Percentiles rank a stretch among this genome's conserved stretches.
These are phyloP conservation scores for Remorina albescens DNA, from an alignment of 2,797 vertebrate species.

Conservation along the genomic window DNA sequence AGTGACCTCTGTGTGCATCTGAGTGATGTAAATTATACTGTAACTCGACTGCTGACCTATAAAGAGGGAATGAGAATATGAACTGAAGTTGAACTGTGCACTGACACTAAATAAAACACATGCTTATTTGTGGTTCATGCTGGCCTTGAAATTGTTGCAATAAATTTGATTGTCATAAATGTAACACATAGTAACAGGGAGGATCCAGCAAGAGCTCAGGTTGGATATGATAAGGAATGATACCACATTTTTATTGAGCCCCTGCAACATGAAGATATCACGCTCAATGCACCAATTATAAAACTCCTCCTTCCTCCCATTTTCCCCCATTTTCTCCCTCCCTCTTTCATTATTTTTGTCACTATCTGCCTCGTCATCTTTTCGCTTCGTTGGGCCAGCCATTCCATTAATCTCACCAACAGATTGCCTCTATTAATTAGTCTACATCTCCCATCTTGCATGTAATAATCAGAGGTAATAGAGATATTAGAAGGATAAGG, in stretches of 20 bases:
- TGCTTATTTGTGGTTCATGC: slow-evolving; percentile 10
- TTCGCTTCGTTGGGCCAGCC: slow-evolving; percentile 57
- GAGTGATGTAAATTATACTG: slow-evolving; percentile 19
- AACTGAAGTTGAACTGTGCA: slow-evolving; percentile 13
- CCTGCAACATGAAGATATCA: slow-evolving; percentile 29
- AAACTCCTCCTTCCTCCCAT: slow-evolving; percentile 4
- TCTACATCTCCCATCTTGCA: slow-evolving; percentile 70
- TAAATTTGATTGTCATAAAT: slow-evolving; percentile 1
- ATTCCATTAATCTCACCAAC: slow-evolving; percentile 76
- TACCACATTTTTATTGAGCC: not conserved
- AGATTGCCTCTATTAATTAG: slow-evolving; percentile 81
- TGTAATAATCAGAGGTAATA: slow-evolving; percentile 77
- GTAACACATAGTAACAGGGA: not conserved
- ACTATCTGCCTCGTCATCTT: slow-evolving; percentile 66
- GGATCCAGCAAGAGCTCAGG: not conserved
- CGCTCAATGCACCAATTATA: slow-evolving; percentile 15
- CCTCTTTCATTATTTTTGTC: slow-evolving; percentile 54
- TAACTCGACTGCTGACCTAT: slow-evolving; percentile 14
- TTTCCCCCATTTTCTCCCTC: slow-evolving; percentile 4
- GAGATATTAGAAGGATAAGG: slow-evolving; percentile 75
- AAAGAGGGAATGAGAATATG: slow-evolving; percentile 28
- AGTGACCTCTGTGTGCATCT: slow-evolving; percentile 24
- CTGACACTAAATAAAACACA: slow-evolving; percentile 24
- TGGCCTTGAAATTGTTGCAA: slow-evolving; percentile 7
- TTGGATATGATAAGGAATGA: slow-evolving; percentile 1